Conservation (phyloP, 2,797 vertebrate species). For the Adrianichthys oophorus region DNA sequence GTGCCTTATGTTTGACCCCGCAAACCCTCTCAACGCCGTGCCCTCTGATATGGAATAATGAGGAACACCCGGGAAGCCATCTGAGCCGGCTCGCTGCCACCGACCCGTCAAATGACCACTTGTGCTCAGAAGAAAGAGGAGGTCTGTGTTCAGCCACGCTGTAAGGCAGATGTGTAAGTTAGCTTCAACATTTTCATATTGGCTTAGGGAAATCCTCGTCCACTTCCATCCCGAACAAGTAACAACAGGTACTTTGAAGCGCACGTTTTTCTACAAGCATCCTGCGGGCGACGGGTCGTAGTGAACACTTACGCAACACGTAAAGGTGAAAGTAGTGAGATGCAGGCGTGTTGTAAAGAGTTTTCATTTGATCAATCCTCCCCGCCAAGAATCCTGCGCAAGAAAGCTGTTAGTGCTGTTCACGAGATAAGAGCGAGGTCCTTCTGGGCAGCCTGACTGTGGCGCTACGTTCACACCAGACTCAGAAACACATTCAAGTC, state of each 20-base stretch:
- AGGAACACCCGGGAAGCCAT: slow-evolving; percentile 61
- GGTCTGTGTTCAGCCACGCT: slow-evolving; percentile 61
- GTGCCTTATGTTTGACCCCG: slow-evolving; percentile 47
- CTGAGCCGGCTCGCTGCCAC: slow-evolving; percentile 41
- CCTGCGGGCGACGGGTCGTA: no score
- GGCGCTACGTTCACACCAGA: no score
- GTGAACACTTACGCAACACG: no score
- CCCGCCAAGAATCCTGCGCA: no score
- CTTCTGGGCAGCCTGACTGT: no score
- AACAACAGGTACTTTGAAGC: slow-evolving; percentile 23
- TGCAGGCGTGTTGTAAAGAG: no score
- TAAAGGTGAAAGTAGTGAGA: no score
- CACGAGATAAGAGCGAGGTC: no score
- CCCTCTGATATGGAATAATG: slow-evolving; percentile 69
- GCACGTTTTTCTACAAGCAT: no score
- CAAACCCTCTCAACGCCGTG: slow-evolving; percentile 39
- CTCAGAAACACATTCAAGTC: no score
- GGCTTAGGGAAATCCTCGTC: slow-evolving; percentile 46
- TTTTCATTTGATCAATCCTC: no score
- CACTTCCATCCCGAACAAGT: slow-evolving; percentile 59
- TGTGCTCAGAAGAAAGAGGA: slow-evolving; percentile 70
- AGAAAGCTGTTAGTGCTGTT: no score
- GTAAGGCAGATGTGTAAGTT: slow-evolving; percentile 72
- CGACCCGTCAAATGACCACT: slow-evolving; percentile 63
- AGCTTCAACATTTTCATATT: slow-evolving; percentile 67